Evolutionary conservation across 2,113 vertebrate genomes (phyloP).

Genomic region (Seriola rivoliana): DNA sequence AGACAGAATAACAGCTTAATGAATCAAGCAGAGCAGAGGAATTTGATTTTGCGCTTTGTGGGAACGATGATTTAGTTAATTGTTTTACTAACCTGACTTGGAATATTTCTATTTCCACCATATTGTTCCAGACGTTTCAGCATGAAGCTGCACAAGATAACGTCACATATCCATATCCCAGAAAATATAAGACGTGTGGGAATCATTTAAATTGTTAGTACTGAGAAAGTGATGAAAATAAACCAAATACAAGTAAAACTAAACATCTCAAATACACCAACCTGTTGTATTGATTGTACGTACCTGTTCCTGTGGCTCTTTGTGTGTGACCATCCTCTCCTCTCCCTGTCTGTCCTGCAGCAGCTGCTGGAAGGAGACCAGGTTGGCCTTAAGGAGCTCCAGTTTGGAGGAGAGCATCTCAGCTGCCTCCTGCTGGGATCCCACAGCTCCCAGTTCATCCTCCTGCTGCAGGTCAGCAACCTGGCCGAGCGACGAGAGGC

Average conservation of each 20-base stretch:
- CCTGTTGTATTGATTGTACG: not conserved
- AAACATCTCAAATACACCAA: too few relatives aligned
- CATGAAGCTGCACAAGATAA: too few relatives aligned
- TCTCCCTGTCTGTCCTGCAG: conserved; percentile 85
- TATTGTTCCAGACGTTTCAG: too few relatives aligned
- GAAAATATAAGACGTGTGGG: too few relatives aligned
- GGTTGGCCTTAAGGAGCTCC: conserved; percentile 87
- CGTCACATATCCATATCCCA: too few relatives aligned
- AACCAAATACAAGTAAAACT: not conserved
- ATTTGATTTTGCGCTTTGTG: too few relatives aligned
- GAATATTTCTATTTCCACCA: too few relatives aligned
- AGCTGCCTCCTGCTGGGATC: conserved; percentile 82
- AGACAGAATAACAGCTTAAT: too few relatives aligned
- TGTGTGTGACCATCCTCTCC: conserved; percentile 69
- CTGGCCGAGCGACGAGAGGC: conserved; percentile 71
- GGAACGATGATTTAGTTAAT: too few relatives aligned
- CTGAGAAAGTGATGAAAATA: not conserved
- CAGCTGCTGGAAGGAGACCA: conserved; percentile 89
- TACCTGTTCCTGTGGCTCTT: conserved; percentile 25
- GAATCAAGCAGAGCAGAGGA: too few relatives aligned
- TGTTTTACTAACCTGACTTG: too few relatives aligned
- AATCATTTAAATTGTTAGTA: too few relatives aligned
- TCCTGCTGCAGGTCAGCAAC: not conserved
- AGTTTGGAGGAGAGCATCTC: conserved; percentile 88
- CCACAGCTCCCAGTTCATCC: conserved; percentile 53